phyloP scores from a whole-genome alignment of 1,140 invertebrate genomes.

The Bursaphelenchus mucronatus region DNA sequence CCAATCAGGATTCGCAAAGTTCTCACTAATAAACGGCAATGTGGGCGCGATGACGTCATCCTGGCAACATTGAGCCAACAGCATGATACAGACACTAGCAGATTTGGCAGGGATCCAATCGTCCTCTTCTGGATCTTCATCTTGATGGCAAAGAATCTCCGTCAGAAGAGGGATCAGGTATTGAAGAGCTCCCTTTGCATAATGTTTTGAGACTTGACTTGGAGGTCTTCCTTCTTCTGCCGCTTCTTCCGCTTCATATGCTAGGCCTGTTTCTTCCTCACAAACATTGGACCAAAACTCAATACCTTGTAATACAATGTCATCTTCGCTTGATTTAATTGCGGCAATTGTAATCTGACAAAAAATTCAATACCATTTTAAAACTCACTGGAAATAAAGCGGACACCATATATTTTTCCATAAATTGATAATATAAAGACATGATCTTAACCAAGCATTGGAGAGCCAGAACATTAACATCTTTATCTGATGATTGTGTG shows the following conservation, averaged over 20 bases:
- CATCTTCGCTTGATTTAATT: conserved; percentile 82
- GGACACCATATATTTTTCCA: conserved; percentile 97
- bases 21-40: conserved; percentile 90
- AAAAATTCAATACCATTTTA: neutral
- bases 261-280: conserved; percentile 95
- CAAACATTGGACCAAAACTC: conserved; percentile 99
- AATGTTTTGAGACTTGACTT: conserved; percentile 76
- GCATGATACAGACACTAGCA: conserved; percentile 96
- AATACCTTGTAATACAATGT: conserved; percentile 94
- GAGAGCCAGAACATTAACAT: conserved; percentile 84
- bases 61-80: conserved; percentile 91
- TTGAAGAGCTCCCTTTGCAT: conserved; percentile 90
- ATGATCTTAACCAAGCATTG: conserved; percentile 99
- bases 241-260: conserved; percentile 88
- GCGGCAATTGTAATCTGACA: conserved; percentile 87
- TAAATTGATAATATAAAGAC: conserved; percentile 95
- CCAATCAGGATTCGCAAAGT: conserved; percentile 91
- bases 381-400: conserved; percentile 83
- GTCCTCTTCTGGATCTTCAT: conserved; percentile 81
- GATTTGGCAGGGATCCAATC: conserved; percentile 99
- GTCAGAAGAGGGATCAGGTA: conserved; percentile 87
- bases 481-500: conserved; percentile 72
- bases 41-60: conserved; percentile 92
- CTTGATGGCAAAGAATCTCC: conserved; percentile 76
- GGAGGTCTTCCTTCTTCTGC: conserved; percentile 84